These are phyloP conservation scores for Furcifer pardalis DNA, from an alignment of 2,797 vertebrate species.

Conservation along the genomic window DNA sequence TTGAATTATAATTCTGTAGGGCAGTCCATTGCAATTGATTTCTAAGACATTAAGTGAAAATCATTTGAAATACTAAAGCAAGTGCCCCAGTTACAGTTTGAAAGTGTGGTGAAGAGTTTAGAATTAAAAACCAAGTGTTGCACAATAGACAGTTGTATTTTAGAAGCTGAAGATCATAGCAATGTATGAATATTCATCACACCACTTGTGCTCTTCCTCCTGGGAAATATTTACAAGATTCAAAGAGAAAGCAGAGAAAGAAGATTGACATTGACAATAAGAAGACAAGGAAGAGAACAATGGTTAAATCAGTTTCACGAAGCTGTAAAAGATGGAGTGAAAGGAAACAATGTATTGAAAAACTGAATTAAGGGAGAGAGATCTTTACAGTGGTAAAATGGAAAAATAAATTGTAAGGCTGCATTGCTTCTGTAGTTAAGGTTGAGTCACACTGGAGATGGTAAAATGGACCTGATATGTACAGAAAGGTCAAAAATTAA, in stretches of 20 bases:
- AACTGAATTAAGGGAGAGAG: conserved; percentile 9
- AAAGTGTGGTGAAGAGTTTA: conserved; percentile 49
- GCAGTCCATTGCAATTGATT: conserved; percentile 36
- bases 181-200: conserved; percentile 60
- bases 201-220: conserved; percentile 36
- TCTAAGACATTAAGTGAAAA: conserved; percentile 22
- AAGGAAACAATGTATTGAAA: conserved; percentile 33
- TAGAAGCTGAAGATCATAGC: conserved; percentile 50
- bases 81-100: conserved; percentile 45
- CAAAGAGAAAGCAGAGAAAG: conserved; percentile 35
- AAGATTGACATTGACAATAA: conserved; percentile 48
- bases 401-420: background rate
- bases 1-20: conserved; percentile 38
- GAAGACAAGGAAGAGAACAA: background rate
- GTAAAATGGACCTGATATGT: too few relatives aligned
- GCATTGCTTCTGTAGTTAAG: background rate
- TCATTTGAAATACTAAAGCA: background rate
- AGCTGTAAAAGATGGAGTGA: conserved; percentile 25
- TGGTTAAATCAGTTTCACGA: conserved; percentile 14
- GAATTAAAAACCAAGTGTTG: conserved; percentile 40
- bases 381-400: background rate
- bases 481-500: background rate
- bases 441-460: too few relatives aligned
- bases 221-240: conserved; percentile 55
- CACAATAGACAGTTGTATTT: conserved; percentile 55